A percentile compares a stretch with the other conserved stretches of the same genome.
Conservation (phyloP, 2,797 vertebrate species). For the Pantherophis alleghaniensis region DNA sequence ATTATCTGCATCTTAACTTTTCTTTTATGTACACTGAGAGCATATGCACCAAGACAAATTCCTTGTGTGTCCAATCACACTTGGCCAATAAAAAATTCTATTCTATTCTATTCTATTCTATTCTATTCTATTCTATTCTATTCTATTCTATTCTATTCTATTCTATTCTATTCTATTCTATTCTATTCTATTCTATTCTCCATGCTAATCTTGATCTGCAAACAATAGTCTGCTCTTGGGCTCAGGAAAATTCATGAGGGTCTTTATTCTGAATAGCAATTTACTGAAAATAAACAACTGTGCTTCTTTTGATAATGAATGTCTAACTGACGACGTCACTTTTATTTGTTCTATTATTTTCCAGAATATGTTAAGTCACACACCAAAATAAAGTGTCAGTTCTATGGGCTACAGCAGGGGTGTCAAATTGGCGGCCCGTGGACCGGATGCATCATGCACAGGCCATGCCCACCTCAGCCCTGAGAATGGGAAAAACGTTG, state of each 20-base stretch:
- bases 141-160: too few species aligned
- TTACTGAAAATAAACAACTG: not conserved
- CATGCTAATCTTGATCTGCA: not conserved
- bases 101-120: too few species aligned
- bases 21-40: too few species aligned
- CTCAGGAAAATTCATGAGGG: not conserved
- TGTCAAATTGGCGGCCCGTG: too few species aligned
- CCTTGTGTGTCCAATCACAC: too few species aligned
- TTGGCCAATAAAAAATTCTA: too few species aligned
- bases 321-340: not conserved
- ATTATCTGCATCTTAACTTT: not conserved
- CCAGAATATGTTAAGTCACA: not conserved
- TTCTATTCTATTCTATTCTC: not conserved
- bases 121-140: too few species aligned
- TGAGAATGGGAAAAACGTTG: too few species aligned
- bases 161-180: too few species aligned
- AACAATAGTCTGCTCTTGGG: not conserved
- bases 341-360: not conserved
- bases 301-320: not conserved
- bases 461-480: too few species aligned
- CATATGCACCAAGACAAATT: too few species aligned
- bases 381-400: not conserved
- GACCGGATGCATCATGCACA: too few species aligned
- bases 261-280: not conserved
- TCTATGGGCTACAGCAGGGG: not conserved